Base-by-base conservation (phyloP, 2,113 vertebrate species). In the Lipotes vexillifer region DNA sequence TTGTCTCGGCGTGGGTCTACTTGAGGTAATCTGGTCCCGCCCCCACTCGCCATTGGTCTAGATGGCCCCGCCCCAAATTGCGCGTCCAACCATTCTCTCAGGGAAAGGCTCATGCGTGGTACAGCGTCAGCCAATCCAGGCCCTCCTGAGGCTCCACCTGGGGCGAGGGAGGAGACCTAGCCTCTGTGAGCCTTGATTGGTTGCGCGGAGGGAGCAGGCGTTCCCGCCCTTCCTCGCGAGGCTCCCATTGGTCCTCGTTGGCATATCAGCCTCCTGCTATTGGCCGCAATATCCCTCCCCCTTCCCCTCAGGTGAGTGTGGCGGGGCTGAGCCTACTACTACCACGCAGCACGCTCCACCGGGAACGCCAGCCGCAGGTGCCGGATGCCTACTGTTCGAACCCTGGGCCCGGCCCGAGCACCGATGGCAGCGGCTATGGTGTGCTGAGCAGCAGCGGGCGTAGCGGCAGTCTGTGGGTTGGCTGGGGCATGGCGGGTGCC, bases 1-100 rank as follows among this genome's bases (percentile, higher is more conserved):
- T 21, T 98, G 98, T 80, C 98, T 98, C 86, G 98, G 98, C 12
- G 87, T 98, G 78, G 98, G 97, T 7, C 97, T 98, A 10, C 92
- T 98, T 14, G 98, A 98, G 98, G 98, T 98, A 83, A 98, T 9
- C 57, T 36, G 52, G 71, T 21, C 59, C 85, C 8, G n/a, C 38
- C 68, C 90, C 36, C 21, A 5, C 5, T 17, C 8, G 13, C 41
- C 6, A 81, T 33, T 61, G 55, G 59, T 33, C 9, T 14, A 66
- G 21, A 33, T 8, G 46, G 59, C 38, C 78, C 36, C 4, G 17
- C 92, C 72, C 78, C 77, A 66, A 20, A 6, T 2, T 1, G 71
- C 7, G 4, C 8, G 31, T 9, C 36, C 38, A 36, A 11, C 1
- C 23, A 11, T 12, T 18, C 23, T 18, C 23, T 65, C 49, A 7